Base-by-base conservation (phyloP, 2,888 invertebrate genomes). In the Antitype chi region DNA sequence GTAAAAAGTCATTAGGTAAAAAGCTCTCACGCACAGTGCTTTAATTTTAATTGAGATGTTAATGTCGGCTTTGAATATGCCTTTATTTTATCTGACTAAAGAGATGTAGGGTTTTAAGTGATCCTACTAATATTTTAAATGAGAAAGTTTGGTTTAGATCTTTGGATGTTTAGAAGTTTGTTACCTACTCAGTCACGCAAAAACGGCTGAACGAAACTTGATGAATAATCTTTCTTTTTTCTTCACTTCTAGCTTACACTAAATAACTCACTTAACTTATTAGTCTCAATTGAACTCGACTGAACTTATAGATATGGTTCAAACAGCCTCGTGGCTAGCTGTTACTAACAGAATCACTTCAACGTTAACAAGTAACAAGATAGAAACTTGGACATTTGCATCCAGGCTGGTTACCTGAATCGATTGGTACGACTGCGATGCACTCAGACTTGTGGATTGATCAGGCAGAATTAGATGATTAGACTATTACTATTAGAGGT, bases 31-130 rank as follows among this genome's bases (percentile, higher is more conserved):
- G 68, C 63, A 69, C 59, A 28, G 71, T 47, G 47, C 60, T 82
- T 71, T 63, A 63, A n/a, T 78, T 57, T 64, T 83, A 81, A 81
- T 78, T 68, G 63, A 82, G 52, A 78, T 83, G 63, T 83, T 68
- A 68, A 71, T 68, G 52, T n/a, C 7, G 15, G 57, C 25, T 59
- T 47, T 70, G 70, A 49, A 60, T 76, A 70, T 66, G 49, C 49
- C 32, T 52, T 55, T 59, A 60, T 67, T 60, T 53, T 55, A 66
- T 76, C 20, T 70, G 68, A n/a, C n/a, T n/a, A n/a, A 60, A 76
- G 63, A 74, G 38, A 47, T 81, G 47, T 74, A 49, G 43, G 59
- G 59, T 32, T 82, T 77, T 49, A 52, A 60, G 64, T 38, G 3
- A 38, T 38, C 38, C 6, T 38, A 38, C 38, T 38, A 38, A 38